These are phyloP conservation scores for Columba guinea DNA, from an alignment of 2,797 vertebrate genomes.

Conservation along the genomic window DNA sequence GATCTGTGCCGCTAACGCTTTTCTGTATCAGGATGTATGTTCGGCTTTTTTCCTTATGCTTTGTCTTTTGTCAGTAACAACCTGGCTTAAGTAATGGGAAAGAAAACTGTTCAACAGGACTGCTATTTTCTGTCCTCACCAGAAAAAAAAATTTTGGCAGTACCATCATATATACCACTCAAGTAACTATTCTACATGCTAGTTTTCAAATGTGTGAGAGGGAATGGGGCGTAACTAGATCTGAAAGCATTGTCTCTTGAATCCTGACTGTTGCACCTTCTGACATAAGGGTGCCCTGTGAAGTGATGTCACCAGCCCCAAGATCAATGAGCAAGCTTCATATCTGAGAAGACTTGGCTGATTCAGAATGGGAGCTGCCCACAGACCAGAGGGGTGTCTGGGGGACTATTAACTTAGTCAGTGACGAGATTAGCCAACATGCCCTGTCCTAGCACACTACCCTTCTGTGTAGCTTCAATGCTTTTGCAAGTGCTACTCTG, in stretches of 20 bases:
- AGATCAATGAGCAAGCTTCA: neutral
- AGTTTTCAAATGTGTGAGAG: neutral
- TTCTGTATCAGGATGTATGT: neutral
- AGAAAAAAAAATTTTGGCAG: neutral
- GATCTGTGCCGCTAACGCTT: neutral
- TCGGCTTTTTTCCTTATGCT: neutral
- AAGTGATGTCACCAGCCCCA: neutral
- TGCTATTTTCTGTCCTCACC: neutral
- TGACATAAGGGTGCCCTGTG: neutral
- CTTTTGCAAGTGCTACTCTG: neutral
- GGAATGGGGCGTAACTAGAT: neutral
- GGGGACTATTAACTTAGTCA: neutral
- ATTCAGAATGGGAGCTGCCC: neutral
- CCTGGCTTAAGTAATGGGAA: neutral
- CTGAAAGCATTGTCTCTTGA: neutral
- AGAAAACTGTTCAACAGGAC: neutral
- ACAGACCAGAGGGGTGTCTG: accelerated
- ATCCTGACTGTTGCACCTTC: accelerated
- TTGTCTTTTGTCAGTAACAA: neutral
- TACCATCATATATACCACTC: accelerated
- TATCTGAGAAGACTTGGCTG: neutral
- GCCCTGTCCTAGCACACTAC: neutral
- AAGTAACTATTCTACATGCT: accelerated
- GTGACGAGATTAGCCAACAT: neutral
- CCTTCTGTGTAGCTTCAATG: neutral